Conservation (phyloP, 2,113 vertebrate genomes). For the Phocoena phocoena region DNA sequence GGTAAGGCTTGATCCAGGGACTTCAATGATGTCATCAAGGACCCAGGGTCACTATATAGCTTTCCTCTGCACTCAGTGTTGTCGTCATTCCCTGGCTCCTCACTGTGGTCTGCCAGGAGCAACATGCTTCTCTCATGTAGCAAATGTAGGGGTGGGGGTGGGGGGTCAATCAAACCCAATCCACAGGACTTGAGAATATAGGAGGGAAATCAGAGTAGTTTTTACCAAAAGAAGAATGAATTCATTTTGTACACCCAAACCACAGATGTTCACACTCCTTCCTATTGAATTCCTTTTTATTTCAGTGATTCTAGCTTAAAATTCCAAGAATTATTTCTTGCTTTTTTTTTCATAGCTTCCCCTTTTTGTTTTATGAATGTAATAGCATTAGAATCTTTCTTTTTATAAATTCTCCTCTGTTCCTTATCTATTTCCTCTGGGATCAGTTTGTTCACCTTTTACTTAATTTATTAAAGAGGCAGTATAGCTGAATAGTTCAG, state of each 20-base stretch:
- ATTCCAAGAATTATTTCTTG: constrained; percentile 10
- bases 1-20: not conserved
- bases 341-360: constrained; percentile 20
- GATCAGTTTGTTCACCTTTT: not conserved
- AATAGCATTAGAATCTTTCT: not conserved
- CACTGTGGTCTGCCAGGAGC: not conserved
- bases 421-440: not conserved
- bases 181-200: not conserved
- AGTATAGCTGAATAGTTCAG: not conserved
- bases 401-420: not conserved
- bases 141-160: not conserved
- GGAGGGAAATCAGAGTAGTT: not conserved
- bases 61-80: not conserved
- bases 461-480: not conserved
- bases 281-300: constrained; percentile 27
- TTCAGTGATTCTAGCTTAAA: constrained; percentile 30
- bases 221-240: not conserved
- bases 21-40: not conserved
- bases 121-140: not conserved
- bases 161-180: not conserved
- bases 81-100: not conserved
- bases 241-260: constrained; percentile 31
- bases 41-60: not conserved
- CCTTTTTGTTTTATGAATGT: not conserved
- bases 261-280: not conserved